phyloP scores from a whole-genome alignment of 2,113 vertebrate species.

The Microcebus lehilahytsara region DNA sequence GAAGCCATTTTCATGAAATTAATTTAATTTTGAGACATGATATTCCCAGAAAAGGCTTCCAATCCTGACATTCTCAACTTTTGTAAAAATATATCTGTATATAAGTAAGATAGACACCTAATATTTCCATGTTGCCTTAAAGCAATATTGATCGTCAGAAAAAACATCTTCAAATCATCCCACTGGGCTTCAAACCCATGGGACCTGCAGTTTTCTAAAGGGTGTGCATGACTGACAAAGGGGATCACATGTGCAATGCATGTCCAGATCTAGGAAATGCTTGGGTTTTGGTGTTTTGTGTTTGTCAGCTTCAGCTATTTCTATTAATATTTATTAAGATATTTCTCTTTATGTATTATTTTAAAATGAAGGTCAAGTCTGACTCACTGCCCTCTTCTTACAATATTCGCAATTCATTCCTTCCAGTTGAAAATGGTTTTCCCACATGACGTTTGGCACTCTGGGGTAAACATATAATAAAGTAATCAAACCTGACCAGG shows the following conservation, averaged over 20 bases:
- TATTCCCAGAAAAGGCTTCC: constrained; percentile 2
- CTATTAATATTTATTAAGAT: neutral
- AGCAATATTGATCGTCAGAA: constrained; percentile 23
- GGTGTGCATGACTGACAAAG: neutral
- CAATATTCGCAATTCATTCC: constrained; percentile 26
- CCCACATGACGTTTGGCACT: constrained; percentile 12
- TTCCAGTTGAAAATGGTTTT: constrained; percentile 66
- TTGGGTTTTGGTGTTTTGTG: neutral
- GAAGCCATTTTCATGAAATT: neutral
- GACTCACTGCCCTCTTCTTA: constrained; percentile 22
- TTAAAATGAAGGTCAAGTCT: constrained; percentile 17
- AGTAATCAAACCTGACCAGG: neutral
- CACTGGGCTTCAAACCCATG: neutral
- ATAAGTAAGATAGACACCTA: neutral
- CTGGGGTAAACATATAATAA: constrained; percentile 6
- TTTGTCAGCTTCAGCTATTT: constrained; percentile 20
- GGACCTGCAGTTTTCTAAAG: neutral
- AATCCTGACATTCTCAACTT: neutral
- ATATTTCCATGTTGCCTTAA: constrained; percentile 1
- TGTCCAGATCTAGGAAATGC: neutral
- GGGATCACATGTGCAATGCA: neutral
- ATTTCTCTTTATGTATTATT: neutral
- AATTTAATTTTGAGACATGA: constrained; percentile 47
- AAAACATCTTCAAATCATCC: neutral
- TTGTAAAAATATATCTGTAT: neutral